Conservation (phyloP, 2,113 vertebrate species). For the Psilopogon haemacephalus region DNA sequence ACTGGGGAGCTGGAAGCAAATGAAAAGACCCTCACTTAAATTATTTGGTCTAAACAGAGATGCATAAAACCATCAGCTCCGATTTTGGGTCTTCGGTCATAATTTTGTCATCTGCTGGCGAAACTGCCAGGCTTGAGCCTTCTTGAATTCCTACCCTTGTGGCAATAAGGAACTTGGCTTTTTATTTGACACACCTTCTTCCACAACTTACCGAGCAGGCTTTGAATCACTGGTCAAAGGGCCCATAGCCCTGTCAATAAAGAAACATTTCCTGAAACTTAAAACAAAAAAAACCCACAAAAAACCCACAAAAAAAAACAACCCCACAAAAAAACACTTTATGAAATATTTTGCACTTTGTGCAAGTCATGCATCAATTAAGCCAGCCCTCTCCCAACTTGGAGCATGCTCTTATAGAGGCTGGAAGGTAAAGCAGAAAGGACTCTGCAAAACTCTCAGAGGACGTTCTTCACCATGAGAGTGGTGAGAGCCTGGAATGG, state of each 20-base stretch:
- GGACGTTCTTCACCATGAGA: too few relatives aligned
- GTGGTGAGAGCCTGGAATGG: too few relatives aligned
- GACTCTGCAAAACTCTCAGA: constrained; percentile 21
- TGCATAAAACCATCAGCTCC: background rate
- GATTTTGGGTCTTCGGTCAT: background rate
- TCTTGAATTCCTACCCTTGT: background rate
- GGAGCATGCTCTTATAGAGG: background rate
- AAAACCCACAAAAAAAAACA: too few relatives aligned
- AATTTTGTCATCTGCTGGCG: background rate
- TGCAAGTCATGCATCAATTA: background rate
- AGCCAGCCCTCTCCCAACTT: background rate
- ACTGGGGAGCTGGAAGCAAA: background rate
- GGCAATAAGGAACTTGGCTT: background rate
- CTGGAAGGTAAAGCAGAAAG: background rate
- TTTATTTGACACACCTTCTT: background rate
- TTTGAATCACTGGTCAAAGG: background rate
- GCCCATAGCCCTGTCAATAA: background rate
- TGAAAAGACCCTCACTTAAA: background rate
- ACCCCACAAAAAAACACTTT: background rate
- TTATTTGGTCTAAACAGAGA: background rate
- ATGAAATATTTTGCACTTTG: background rate
- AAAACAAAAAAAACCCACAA: too few relatives aligned
- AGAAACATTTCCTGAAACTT: background rate
- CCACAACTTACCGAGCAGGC: background rate
- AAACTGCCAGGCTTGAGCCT: background rate